Percentiles rank a stretch among this genome's conserved stretches.
phyloP scores from a whole-genome alignment of 2,113 vertebrate genomes.

The Anser brachyrhynchus region DNA sequence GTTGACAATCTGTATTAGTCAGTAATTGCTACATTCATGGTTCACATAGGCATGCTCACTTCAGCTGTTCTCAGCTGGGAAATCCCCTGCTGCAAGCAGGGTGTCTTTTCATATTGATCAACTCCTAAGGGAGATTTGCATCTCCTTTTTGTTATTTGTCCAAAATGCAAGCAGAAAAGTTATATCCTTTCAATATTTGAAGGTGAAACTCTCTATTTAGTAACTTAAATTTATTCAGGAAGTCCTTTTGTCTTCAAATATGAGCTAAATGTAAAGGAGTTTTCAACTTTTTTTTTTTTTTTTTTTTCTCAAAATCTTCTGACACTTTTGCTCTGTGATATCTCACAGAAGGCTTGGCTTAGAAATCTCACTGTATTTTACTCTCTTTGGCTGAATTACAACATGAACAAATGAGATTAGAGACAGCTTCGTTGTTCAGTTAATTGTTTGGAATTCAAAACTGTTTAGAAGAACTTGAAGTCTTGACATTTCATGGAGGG shows the following conservation, averaged over 20 bases:
- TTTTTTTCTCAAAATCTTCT: not conserved
- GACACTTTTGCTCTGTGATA: not conserved
- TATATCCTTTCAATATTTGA: not conserved
- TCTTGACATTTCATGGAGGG: not conserved
- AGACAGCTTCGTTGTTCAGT: not conserved
- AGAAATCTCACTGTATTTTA: not conserved
- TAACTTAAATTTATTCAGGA: not conserved
- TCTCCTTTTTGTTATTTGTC: not conserved
- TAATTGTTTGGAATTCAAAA: not conserved
- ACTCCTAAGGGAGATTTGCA: not conserved
- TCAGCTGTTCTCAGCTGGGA: not conserved
- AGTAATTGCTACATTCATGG: not conserved
- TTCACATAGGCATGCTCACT: not conserved
- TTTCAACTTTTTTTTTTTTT: not conserved
- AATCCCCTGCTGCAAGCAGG: not conserved
- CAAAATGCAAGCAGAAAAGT: not conserved
- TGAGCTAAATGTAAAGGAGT: not conserved
- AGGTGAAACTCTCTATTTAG: not conserved
- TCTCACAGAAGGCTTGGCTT: not conserved
- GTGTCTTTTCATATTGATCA: not conserved
- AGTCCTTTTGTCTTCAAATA: not conserved
- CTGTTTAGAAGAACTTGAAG: not conserved
- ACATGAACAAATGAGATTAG: not conserved
- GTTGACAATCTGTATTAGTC: not conserved
- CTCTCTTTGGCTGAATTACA: not conserved